A percentile compares a stretch with the other conserved stretches of the same genome.
These are phyloP conservation scores for Elachura formosa DNA, from an alignment of 2,113 vertebrate species.

Conservation along the genomic window DNA sequence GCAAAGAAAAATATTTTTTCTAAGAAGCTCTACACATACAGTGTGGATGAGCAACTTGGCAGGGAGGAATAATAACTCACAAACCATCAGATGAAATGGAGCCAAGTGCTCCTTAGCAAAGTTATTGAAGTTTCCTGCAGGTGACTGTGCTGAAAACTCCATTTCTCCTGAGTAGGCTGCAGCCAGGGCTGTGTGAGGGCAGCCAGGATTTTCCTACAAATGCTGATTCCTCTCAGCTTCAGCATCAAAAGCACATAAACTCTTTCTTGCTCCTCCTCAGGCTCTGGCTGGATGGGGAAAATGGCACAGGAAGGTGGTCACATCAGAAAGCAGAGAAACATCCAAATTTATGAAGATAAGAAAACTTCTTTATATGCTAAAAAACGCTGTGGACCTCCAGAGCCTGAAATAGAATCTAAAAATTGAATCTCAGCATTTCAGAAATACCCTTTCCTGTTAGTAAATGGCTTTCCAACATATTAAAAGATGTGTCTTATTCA, in stretches of 20 bases:
- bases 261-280: not conserved
- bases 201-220: not conserved
- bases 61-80: not conserved
- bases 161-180: not conserved
- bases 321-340: not conserved
- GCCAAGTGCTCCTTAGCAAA: not conserved
- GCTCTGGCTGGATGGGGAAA: not conserved
- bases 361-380: not conserved
- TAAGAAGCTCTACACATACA: not conserved
- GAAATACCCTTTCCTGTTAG: not conserved
- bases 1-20: not conserved
- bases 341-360: not conserved
- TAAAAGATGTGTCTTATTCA: not conserved
- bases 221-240: not conserved
- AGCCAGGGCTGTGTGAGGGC: not conserved
- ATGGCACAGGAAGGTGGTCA: not conserved
- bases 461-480: not conserved
- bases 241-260: not conserved
- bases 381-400: not conserved
- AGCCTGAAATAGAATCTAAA: not conserved
- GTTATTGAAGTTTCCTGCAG: not conserved
- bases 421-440: not conserved
- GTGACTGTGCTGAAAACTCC: not conserved
- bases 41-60: not conserved
- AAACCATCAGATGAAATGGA: not conserved